Evolutionary conservation across 2,797 vertebrate genomes (phyloP), one percentile per base, ranked within the genome.

Genomic region (Gambusia yucatana): DNA sequence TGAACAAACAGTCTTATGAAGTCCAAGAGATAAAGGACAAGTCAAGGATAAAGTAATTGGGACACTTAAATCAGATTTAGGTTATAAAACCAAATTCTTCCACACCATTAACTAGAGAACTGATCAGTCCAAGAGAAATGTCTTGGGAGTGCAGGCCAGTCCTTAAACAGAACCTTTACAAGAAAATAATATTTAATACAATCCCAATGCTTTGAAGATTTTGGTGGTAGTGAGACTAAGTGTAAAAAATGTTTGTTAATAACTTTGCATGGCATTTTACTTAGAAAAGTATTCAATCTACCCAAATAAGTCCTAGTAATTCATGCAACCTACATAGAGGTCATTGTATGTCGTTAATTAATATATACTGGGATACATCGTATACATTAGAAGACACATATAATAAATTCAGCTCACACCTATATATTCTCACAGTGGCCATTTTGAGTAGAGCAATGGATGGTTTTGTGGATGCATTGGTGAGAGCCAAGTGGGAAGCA

Each of bases 361-460:
- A 77, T 75, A 52, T 9, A 67, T 71, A 46, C 17, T 36, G 47
- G 63, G 75, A 72, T 50, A n/a, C n/a, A 46, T 77, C 41, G 20
- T 55, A 52, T 36, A 28, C 78, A 76, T 75, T 82, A 44, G 59
- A 76, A 47, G 44, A 61, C 65, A 44, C 76, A 39, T 61, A 79
- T 47, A 76, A 72, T 80, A 30, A 85, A 81, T 85, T 79, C 55
- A 77, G 70, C 82, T 80, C 87, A 65, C 77, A 77, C 86, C 76
- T 72, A 72, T 41, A 57, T 10, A 70, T 77, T 73, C 67, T 22
- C 44, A 57, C 52, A 80, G 73, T 81, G 83, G 82, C 69, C 65
- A 48, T 84, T 93, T 94, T 94, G 93, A 95, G 95, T 95, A 94
- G 93, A 93, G 88, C 81, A 92, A 94, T 93, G 87, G 88, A 88